These are phyloP conservation scores for Mantis religiosa DNA, from an alignment of 2,888 invertebrate genomes.

Conservation along the genomic window DNA sequence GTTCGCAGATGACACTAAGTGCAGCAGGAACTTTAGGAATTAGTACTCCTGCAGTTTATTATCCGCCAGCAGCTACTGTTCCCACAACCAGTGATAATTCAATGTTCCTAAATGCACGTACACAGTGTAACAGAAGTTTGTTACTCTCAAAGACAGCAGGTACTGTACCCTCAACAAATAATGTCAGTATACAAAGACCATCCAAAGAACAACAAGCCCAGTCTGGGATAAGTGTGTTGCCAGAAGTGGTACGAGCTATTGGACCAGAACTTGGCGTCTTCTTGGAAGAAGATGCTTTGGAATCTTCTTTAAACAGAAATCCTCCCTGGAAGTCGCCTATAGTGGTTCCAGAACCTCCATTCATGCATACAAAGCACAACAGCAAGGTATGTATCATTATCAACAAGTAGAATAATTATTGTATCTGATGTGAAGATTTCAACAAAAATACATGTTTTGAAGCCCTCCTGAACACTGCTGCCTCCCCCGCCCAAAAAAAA, in stretches of 20 bases:
- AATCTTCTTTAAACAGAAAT: neutral
- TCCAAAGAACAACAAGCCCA: neutral
- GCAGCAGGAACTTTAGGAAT: neutral
- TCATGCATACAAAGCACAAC: neutral
- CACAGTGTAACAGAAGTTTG: neutral
- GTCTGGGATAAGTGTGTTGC: neutral
- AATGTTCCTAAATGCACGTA: neutral
- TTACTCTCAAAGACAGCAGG: too few species aligned
- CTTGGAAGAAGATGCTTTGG: neutral
- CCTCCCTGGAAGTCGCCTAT: neutral
- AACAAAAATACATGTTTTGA: too few species aligned
- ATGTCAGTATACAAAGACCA: too few species aligned
- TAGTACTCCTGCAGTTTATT: neutral
- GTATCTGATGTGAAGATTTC: too few species aligned
- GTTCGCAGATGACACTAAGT: too few species aligned
- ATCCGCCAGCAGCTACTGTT: neutral
- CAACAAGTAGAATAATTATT: too few species aligned
- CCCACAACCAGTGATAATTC: neutral
- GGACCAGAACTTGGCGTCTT: neutral
- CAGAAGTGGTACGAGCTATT: neutral
- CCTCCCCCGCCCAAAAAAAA: too few species aligned
- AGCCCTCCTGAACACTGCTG: too few species aligned
- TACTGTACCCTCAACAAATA: too few species aligned
- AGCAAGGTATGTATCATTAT: neutral
- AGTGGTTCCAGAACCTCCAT: neutral